Base-by-base conservation (phyloP, 2,113 vertebrate species). In the Anseranas semipalmata region DNA sequence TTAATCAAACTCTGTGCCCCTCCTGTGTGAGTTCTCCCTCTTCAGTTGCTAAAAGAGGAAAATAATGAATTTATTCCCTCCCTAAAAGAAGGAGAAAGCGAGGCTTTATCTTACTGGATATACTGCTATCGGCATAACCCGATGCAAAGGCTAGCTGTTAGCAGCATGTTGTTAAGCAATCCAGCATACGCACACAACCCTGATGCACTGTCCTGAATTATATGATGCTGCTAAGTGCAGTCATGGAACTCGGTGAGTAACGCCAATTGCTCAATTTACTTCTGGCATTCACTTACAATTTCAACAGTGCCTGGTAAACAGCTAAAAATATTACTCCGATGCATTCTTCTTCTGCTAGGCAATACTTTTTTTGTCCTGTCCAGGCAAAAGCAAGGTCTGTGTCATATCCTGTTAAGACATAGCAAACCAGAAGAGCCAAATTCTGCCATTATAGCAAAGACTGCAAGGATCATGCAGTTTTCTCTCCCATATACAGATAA, bases 281-380 rank as follows among this genome's bases (percentile, higher is more conserved):
- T 79, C 90, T 95, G 92, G 53, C 45, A 89, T 33, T 58, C 62
- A 92, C 21, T 72, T 70, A 81, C 70, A 65, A 41, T 88, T 94
- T 85, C 92, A 96, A 52, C 30, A 79, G 72, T 19, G 66, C 46
- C 88, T 84, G 78, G 85, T 79, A 95, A 90, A 87, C 84, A 85
- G 70, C 88, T 96, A 95, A 96, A 89, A 94, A 95, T 89, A 97
- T 65, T 73, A 88, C 73, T 89, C 67, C 74, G 46, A 82, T 79
- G 75, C 83, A 95, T 96, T 93, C 50, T 52, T 93, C 73, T 58
- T 79, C 79, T 87, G 70, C 92, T 90, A 92, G 52, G 86, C 66
- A 93, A 91, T 89, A 65, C 3, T 52, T 30, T 37, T 52, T 67
- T 60, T 81, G 68, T 73, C 48, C 35, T 68, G 35, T 60, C 50